Percentiles rank a stretch among this genome's conserved stretches.
Conservation (phyloP, 2,113 vertebrate species). For the Geothlypis trichas region DNA sequence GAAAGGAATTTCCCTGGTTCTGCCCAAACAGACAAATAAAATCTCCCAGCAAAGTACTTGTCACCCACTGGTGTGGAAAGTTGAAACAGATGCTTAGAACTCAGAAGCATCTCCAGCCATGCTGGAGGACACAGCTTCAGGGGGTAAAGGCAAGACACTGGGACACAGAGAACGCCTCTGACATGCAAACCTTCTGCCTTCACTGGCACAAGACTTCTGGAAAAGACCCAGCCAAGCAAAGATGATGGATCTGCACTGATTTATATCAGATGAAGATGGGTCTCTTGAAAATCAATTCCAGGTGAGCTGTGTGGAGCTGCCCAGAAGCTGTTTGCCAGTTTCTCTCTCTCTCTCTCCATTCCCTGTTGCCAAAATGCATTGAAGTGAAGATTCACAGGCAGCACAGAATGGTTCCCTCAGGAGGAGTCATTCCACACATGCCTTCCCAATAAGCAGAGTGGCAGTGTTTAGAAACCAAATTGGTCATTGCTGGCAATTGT, state of each 20-base stretch:
- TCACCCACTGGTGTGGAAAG: background rate
- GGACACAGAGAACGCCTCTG: background rate
- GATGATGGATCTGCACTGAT: background rate
- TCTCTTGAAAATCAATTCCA: constrained; percentile 14
- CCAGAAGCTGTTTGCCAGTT: background rate
- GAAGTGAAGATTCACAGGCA: constrained; percentile 26
- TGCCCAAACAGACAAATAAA: background rate
- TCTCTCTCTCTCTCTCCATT: background rate
- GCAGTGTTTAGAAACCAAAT: constrained; percentile 32
- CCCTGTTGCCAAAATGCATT: background rate
- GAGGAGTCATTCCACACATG: constrained; percentile 32
- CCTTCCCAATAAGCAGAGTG: constrained; percentile 32
- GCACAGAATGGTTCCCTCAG: background rate
- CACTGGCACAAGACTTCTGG: background rate
- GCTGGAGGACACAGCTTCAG: background rate
- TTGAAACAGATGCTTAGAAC: background rate
- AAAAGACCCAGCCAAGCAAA: background rate
- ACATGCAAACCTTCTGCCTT: background rate
- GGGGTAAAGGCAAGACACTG: background rate
- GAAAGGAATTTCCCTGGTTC: constrained; percentile 9
- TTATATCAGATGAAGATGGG: background rate
- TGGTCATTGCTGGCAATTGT: background rate
- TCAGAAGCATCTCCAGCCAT: background rate
- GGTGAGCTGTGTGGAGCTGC: background rate
- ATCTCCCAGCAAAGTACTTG: background rate